Conservation (phyloP, 2,888 invertebrate species). For the Lithophane semibrunnea region DNA sequence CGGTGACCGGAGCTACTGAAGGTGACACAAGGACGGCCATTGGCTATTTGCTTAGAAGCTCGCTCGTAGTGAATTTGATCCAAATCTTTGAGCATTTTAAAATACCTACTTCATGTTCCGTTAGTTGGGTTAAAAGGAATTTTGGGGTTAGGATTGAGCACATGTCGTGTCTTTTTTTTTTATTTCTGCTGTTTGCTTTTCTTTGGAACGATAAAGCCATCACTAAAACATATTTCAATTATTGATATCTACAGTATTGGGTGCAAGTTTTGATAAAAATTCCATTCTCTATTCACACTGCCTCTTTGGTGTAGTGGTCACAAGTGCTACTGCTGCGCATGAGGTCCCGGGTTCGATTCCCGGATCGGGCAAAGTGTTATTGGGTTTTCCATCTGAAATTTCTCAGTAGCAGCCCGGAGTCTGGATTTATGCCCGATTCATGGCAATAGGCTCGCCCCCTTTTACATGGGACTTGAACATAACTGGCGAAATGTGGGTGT, state of each 20-base stretch:
- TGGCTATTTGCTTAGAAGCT: constrained; percentile 36
- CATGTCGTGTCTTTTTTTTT: background rate
- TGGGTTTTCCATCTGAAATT: too few relatives aligned
- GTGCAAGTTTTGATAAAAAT: background rate
- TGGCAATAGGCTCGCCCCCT: too few relatives aligned
- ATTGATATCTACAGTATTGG: too few relatives aligned
- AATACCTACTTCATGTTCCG: constrained; percentile 3
- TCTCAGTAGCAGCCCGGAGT: too few relatives aligned
- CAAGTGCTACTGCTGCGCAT: too few relatives aligned
- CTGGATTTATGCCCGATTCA: too few relatives aligned
- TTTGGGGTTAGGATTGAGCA: background rate
- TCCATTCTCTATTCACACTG: background rate
- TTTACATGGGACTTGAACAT: too few relatives aligned
- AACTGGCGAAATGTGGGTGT: too few relatives aligned
- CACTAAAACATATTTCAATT: too few relatives aligned
- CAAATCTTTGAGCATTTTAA: constrained; percentile 48
- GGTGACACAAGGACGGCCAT: constrained; percentile 27
- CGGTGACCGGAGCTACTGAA: constrained; percentile 20
- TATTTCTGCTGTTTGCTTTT: background rate
- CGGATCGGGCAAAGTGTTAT: too few relatives aligned
- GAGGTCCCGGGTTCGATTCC: too few relatives aligned
- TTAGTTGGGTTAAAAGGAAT: background rate
- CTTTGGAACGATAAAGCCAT: background rate
- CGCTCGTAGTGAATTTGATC: constrained; percentile 18
- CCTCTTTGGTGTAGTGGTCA: too few relatives aligned